These are phyloP conservation scores for Daubentonia madagascariensis DNA, from an alignment of 2,113 vertebrate genomes.

Conservation along the genomic window DNA sequence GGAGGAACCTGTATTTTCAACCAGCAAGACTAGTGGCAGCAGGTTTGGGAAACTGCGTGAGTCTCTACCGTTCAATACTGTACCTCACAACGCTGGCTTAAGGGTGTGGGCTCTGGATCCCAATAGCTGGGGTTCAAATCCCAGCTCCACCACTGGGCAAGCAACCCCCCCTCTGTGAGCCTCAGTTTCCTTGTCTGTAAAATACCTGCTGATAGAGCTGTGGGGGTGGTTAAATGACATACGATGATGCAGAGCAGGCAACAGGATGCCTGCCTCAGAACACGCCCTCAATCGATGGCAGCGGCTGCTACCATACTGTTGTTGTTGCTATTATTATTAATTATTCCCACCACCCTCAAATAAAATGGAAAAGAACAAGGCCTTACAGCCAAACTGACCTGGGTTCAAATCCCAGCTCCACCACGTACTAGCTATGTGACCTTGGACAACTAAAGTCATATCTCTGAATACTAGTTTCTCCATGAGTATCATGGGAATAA, in stretches of 20 bases:
- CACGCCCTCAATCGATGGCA: neutral
- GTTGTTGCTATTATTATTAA: neutral
- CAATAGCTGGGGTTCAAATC: neutral
- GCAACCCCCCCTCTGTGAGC: neutral
- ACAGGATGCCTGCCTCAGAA: neutral
- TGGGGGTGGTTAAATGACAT: neutral
- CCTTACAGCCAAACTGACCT: neutral
- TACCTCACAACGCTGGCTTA: neutral
- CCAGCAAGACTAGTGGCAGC: neutral
- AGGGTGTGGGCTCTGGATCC: neutral
- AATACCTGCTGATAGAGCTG: neutral
- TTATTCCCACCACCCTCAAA: too few species aligned
- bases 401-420: neutral
- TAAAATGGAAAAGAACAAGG: neutral
- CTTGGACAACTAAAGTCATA: neutral
- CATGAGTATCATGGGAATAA: fast-evolving
- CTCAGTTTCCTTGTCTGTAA: neutral
- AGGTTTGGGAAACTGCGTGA: neutral
- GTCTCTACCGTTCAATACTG: neutral
- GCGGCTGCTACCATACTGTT: too few species aligned
- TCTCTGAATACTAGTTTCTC: neutral
- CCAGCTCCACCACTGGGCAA: neutral
- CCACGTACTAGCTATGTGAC: neutral
- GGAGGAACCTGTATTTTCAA: neutral
- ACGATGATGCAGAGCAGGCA: neutral